Evolutionary conservation across 2,113 vertebrate genomes (phyloP).

Genomic region (Taurulus bubalis): DNA sequence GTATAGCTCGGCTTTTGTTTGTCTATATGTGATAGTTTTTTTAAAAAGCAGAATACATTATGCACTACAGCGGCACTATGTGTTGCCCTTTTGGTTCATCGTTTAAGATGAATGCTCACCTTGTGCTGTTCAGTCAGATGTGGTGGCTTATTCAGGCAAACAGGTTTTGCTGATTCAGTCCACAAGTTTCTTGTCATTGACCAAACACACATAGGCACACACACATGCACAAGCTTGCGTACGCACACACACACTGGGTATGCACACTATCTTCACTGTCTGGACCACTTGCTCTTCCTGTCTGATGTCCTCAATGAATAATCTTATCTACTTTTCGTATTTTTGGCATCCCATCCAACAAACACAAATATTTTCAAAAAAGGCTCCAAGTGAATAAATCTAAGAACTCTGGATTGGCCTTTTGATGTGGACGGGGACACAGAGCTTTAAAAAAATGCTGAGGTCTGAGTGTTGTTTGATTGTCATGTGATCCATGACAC

Average conservation of each 20-base stretch:
- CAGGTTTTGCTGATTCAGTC: conserved; percentile 48
- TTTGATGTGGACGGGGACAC: conserved; percentile 24
- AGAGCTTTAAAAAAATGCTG: conserved; percentile 44
- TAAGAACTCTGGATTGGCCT: conserved; percentile 31
- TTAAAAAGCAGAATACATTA: conserved; percentile 42
- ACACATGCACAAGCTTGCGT: not conserved
- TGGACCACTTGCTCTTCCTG: conserved; percentile 34
- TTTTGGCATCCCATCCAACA: conserved; percentile 21
- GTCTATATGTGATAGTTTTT: conserved; percentile 41
- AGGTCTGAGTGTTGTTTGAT: conserved; percentile 46
- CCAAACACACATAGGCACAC: conserved; percentile 9
- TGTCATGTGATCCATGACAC: conserved; percentile 37
- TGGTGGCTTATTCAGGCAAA: conserved; percentile 39
- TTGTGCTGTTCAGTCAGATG: conserved; percentile 60
- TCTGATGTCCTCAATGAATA: conserved; percentile 36
- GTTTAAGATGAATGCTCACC: conserved; percentile 69
- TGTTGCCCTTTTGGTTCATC: conserved; percentile 57
- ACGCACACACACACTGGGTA: not conserved
- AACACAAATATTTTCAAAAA: conserved; percentile 15
- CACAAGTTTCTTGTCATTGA: conserved; percentile 56
- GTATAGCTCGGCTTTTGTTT: conserved; percentile 26
- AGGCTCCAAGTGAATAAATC: conserved; percentile 26
- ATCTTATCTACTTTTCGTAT: conserved; percentile 17
- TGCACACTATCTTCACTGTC: conserved; percentile 10
- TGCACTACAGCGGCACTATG: conserved; percentile 14